Conservation (phyloP, 2,113 vertebrate genomes). For the Sylvia atricapilla region DNA sequence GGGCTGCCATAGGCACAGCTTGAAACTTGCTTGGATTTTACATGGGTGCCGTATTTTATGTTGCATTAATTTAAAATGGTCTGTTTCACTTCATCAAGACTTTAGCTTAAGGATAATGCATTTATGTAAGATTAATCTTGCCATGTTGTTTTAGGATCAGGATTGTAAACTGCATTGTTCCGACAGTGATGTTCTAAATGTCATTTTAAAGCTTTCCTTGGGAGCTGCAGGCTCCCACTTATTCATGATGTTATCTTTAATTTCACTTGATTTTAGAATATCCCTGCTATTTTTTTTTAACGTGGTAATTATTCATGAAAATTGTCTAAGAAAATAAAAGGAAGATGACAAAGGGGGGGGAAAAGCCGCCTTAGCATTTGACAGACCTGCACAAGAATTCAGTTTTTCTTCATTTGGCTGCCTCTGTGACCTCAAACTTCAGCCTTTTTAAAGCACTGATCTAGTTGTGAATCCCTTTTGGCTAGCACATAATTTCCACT, state of each 20-base stretch:
- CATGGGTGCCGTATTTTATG: slow-evolving; percentile 7
- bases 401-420: neutral
- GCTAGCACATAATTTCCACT: neutral
- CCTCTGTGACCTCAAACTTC: neutral
- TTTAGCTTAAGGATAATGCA: slow-evolving; percentile 69
- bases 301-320: slow-evolving; percentile 34
- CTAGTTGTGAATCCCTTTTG: neutral
- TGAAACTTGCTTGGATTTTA: slow-evolving; percentile 54
- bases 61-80: slow-evolving; percentile 59
- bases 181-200: slow-evolving; percentile 43
- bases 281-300: slow-evolving; percentile 32
- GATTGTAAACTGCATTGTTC: slow-evolving; percentile 52
- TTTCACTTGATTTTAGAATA: slow-evolving; percentile 38
- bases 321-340: neutral
- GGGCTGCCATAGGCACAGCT: slow-evolving; percentile 51
- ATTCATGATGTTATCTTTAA: slow-evolving; percentile 47
- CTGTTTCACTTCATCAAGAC: slow-evolving; percentile 57
- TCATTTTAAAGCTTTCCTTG: slow-evolving; percentile 44
- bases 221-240: slow-evolving; percentile 47
- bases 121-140: slow-evolving; percentile 67
- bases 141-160: slow-evolving; percentile 61
- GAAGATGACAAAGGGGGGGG: neutral
- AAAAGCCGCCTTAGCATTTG: neutral
- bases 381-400: neutral
- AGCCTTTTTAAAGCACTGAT: neutral